phyloP scores from a whole-genome alignment of 1,140 invertebrate genomes.

The Oppia nitens region DNA sequence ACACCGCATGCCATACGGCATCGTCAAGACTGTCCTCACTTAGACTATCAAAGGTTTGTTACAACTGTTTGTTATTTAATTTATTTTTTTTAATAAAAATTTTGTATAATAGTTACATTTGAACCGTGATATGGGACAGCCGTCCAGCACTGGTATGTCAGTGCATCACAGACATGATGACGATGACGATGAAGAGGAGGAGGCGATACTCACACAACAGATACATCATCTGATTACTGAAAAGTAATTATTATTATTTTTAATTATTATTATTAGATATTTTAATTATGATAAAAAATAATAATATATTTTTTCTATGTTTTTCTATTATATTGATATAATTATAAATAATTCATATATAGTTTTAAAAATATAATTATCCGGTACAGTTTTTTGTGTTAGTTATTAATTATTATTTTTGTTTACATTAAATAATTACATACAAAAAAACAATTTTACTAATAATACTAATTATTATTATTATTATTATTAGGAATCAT shows the following conservation, averaged over 20 bases:
- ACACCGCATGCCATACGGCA: constrained; percentile 57
- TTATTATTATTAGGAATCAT: constrained; percentile 40
- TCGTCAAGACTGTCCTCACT: constrained; percentile 51
- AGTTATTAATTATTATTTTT: constrained; percentile 33
- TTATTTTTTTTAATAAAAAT: neutral
- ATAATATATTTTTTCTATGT: too few relatives aligned
- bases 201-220: constrained; percentile 27
- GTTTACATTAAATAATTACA: constrained; percentile 2
- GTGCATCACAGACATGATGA: constrained; percentile 1
- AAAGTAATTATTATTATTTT: too few relatives aligned
- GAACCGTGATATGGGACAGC: constrained; percentile 6
- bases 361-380: too few relatives aligned
- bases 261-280: too few relatives aligned
- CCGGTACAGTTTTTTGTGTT: too few relatives aligned
- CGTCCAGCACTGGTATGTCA: constrained; percentile 8
- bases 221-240: constrained; percentile 29
- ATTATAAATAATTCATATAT: too few relatives aligned
- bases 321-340: too few relatives aligned
- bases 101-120: constrained; percentile 16
- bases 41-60: constrained; percentile 43
- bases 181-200: constrained; percentile 23
- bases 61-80: neutral
- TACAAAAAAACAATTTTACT: neutral
- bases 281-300: too few relatives aligned
- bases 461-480: neutral